A percentile compares a stretch with the other conserved stretches of the same genome.
These are phyloP conservation scores for Sciurus carolinensis DNA, from an alignment of 2,797 vertebrate species.

Conservation along the genomic window DNA sequence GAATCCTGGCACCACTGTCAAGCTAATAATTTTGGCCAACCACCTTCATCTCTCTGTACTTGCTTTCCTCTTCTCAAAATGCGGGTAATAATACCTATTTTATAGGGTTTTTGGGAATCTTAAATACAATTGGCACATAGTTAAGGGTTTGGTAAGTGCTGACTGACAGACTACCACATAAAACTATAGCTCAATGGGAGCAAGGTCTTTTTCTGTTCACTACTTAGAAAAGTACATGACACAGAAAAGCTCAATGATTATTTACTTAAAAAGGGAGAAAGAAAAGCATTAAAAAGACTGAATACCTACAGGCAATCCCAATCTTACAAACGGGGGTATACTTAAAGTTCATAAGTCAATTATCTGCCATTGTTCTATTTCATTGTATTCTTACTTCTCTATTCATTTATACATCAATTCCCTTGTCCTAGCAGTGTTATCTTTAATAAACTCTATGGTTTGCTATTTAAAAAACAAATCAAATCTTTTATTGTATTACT, in stretches of 20 bases:
- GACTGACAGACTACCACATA: neutral
- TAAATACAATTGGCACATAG: neutral
- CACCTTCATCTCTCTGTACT: neutral
- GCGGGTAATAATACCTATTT: neutral
- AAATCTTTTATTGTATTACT: slow-evolving; percentile 30
- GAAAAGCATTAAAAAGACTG: slow-evolving; percentile 54
- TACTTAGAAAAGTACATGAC: neutral
- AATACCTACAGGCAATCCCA: neutral
- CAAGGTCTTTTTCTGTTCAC: neutral
- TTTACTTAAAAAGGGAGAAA: slow-evolving; percentile 44
- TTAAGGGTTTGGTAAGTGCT: neutral
- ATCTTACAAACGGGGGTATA: neutral
- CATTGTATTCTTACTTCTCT: slow-evolving; percentile 30
- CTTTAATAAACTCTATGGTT: slow-evolving; percentile 39
- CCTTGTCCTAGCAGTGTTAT: neutral
- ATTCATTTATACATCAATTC: slow-evolving; percentile 54
- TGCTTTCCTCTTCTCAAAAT: slow-evolving; percentile 54
- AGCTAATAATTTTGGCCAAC: neutral
- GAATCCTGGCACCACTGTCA: neutral
- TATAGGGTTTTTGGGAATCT: neutral
- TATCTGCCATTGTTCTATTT: slow-evolving; percentile 12
- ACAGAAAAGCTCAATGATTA: slow-evolving; percentile 5
- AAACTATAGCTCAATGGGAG: neutral
- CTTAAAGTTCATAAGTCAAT: slow-evolving; percentile 6
- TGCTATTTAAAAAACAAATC: slow-evolving; percentile 22